phyloP scores from a whole-genome alignment of 2,888 invertebrate genomes.

The Plebejus anna region DNA sequence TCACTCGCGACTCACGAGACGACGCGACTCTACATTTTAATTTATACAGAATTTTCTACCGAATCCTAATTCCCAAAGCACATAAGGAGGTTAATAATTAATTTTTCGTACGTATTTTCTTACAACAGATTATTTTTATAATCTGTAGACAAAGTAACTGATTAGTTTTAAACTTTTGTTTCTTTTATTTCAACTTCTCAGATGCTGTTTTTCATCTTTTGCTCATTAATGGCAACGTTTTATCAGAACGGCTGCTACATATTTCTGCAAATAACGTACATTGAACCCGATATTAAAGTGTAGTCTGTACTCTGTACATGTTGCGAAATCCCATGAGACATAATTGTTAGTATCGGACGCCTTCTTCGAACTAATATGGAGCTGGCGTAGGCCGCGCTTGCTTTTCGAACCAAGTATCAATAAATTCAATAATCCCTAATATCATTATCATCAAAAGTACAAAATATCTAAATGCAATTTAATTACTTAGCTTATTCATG shows the following conservation, averaged over 20 bases:
- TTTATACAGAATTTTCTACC: not conserved
- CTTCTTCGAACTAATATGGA: not conserved
- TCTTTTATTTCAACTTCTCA: too few species aligned
- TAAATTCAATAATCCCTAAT: not conserved
- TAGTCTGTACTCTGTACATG: constrained; percentile 9
- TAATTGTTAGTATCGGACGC: constrained; percentile 1
- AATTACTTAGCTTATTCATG: too few species aligned
- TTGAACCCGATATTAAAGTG: constrained; percentile 2
- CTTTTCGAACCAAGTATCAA: not conserved
- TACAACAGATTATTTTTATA: too few species aligned
- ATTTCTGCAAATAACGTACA: not conserved
- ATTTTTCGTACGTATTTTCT: too few species aligned
- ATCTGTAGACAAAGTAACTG: too few species aligned
- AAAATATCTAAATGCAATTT: not conserved
- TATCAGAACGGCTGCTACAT: not conserved
- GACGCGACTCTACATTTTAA: not conserved
- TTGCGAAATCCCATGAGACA: constrained; percentile 1
- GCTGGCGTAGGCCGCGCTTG: not conserved
- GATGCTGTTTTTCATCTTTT: not conserved
- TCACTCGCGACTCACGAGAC: not conserved
- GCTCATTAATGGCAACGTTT: not conserved
- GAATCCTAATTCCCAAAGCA: not conserved
- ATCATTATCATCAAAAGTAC: not conserved
- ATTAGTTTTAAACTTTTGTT: too few species aligned
- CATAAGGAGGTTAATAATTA: too few species aligned